Base-by-base conservation (phyloP, 92 coral and sea anemone genomes). In the Parazoanthus swiftii region DNA sequence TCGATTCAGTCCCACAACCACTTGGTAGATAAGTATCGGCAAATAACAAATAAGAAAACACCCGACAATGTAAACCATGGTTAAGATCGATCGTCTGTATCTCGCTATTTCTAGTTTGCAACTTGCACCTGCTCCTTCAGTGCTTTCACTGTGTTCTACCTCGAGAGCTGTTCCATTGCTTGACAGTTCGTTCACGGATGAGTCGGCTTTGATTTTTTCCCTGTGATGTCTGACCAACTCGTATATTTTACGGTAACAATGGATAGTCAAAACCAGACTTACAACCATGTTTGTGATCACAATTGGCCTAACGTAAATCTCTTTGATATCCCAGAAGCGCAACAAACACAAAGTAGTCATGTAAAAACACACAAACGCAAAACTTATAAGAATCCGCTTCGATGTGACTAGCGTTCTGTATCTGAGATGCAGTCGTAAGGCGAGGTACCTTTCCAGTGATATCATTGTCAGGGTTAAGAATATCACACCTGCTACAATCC, bases 241-340 rank as follows among this genome's bases (percentile, higher is more conserved):
- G 46, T 70, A 84, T 66, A 84, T 72, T 84, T 84, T 84, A 43
- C 77, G 79, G 67, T 84, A 84, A 54, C 87, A 84, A 23, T 44
- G 29, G 16, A 84, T 18, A 6, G 68, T 71, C 44, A 84, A 26
- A 26, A 35, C 16, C 42, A 84, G 39, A 44, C 9, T 84, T 44
- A 84, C 16, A 18, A 46, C 67, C 4, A 84, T 84, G 79, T 70
- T 84, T 71, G 46, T 77, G 44, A 84, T 84, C 16, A 84, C 79
- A 42, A 72, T 20, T 43, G 87, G 87, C 56, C 87, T 71, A 71
- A 84, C 87, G 23, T 84, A 72, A 20, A 66, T 71, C 77, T 84
- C 87, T 48, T 43, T 46, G 8, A 36, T 48, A 33, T 71, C 87
- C 87, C 87, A 84, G 51, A 84, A 84, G 38, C 87, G 87, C 44